Evolutionary conservation across 2,888 invertebrate species (phyloP).

Genomic region (Eristalinus aeneus): DNA sequence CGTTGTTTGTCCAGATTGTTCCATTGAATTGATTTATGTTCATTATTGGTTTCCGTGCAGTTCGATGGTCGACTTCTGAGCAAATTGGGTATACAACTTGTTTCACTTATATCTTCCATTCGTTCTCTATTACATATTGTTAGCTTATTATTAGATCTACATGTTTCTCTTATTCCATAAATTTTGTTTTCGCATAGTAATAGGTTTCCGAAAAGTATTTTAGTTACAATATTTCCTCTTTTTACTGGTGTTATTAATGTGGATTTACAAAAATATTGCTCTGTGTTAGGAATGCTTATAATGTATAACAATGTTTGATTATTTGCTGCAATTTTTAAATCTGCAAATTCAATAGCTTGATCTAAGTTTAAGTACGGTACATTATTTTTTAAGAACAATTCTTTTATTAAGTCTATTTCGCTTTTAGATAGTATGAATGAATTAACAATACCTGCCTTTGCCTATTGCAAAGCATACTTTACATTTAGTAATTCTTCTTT

Average conservation of each 20-base stretch:
- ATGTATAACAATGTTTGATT: constrained; percentile 14
- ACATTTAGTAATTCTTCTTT: neutral
- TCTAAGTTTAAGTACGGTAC: constrained; percentile 7
- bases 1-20: neutral
- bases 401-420: neutral
- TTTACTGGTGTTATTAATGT: constrained; percentile 5
- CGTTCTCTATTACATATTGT: constrained; percentile 5
- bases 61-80: constrained; percentile 6
- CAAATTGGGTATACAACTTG: constrained; percentile 9
- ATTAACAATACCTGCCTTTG: neutral
- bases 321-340: constrained; percentile 13
- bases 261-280: constrained; percentile 1
- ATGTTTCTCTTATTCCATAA: neutral
- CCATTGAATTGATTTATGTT: constrained; percentile 10
- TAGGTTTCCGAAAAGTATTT: constrained; percentile 3
- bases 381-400: neutral
- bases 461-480: neutral
- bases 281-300: constrained; percentile 22
- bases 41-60: constrained; percentile 16
- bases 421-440: constrained; percentile 1
- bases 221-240: neutral
- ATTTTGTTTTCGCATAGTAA: constrained; percentile 2
- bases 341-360: constrained; percentile 15
- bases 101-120: neutral
- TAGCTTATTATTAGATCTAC: constrained; percentile 13